These are phyloP conservation scores for Mesocentrotus franciscanus DNA, from an alignment of 53 echinoderm and acorn worm species.

Conservation along the genomic window DNA sequence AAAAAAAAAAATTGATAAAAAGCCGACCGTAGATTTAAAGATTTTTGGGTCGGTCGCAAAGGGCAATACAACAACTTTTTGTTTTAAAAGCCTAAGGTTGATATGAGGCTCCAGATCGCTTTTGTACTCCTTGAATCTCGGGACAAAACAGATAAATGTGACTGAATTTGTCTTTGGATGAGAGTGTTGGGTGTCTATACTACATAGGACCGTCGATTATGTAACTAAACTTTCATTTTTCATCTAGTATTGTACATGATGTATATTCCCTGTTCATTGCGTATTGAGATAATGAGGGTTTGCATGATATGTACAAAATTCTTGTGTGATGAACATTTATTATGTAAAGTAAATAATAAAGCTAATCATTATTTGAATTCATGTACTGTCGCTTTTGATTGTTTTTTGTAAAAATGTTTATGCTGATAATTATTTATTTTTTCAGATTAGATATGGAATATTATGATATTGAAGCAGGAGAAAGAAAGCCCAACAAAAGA, in stretches of 20 bases:
- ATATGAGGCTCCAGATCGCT: background rate
- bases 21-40: too few relatives aligned
- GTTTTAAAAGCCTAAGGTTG: too few relatives aligned
- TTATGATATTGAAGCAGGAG: too few relatives aligned
- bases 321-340: conserved; percentile 13
- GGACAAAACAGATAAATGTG: background rate
- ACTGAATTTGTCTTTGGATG: background rate
- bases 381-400: background rate
- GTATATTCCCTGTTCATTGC: background rate
- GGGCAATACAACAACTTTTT: too few relatives aligned
- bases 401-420: background rate
- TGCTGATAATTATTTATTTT: background rate
- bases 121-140: background rate
- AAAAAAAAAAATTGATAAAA: background rate
- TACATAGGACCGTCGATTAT: background rate
- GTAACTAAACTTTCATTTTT: background rate
- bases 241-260: background rate
- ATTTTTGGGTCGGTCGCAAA: too few relatives aligned
- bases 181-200: background rate
- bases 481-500: too few relatives aligned
- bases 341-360: conserved; percentile 28
- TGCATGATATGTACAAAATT: conserved; percentile 13
- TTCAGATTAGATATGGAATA: too few relatives aligned
- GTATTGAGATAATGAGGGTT: background rate
- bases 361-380: conserved; percentile 13